These are phyloP conservation scores for Thymelicus sylvestris DNA, from an alignment of 2,888 invertebrate genomes.

Conservation along the genomic window DNA sequence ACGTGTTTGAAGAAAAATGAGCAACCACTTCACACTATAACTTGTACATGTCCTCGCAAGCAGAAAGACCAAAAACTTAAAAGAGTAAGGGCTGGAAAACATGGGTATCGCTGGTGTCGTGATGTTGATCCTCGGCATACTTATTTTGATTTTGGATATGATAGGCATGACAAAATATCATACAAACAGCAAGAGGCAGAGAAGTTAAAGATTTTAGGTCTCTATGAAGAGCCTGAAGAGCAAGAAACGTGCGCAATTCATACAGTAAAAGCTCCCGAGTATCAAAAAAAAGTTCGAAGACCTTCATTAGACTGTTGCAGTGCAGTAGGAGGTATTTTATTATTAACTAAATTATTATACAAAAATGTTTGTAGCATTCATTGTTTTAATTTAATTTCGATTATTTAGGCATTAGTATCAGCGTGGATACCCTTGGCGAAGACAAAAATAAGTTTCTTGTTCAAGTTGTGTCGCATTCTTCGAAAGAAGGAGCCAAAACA, in stretches of 20 bases:
- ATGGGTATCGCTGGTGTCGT: constrained; percentile 75
- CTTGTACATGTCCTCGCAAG: constrained; percentile 57
- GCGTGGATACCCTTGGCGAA: constrained; percentile 75
- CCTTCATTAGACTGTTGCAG: constrained; percentile 78
- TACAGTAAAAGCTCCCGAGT: constrained; percentile 57
- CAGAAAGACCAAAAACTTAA: constrained; percentile 57
- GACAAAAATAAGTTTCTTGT: constrained; percentile 83
- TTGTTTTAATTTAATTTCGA: background rate
- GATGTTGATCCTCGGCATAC: constrained; percentile 73
- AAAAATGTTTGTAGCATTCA: background rate
- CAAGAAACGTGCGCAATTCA: constrained; percentile 46
- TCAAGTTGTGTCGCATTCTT: constrained; percentile 85
- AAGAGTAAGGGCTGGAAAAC: constrained; percentile 65
- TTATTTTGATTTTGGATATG: constrained; percentile 73
- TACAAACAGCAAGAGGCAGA: constrained; percentile 54
- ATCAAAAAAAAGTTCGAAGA: constrained; percentile 60
- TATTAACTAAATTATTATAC: background rate
- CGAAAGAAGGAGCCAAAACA: constrained; percentile 81
- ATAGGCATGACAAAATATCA: constrained; percentile 63
- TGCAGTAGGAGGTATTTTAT: constrained; percentile 71
- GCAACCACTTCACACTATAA: constrained; percentile 44
- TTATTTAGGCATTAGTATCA: constrained; percentile 69
- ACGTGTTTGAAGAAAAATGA: constrained; percentile 56
- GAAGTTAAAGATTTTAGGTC: constrained; percentile 64
- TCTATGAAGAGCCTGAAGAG: constrained; percentile 51